Evolutionary conservation across 2,797 vertebrate species (phyloP).

Genomic region (Rhynchonycteris naso): DNA sequence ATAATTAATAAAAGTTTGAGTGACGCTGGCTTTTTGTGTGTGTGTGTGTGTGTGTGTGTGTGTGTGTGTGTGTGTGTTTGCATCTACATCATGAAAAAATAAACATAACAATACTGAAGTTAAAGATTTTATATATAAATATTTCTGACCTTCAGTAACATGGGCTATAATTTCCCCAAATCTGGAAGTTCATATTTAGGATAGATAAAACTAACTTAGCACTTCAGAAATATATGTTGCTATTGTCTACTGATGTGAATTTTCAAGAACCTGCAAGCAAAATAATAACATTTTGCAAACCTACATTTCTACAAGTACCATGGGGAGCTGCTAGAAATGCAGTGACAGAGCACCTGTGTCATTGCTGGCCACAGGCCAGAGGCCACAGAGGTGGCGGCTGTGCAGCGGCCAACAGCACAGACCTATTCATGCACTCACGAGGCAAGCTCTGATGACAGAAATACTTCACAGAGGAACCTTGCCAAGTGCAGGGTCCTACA

Average conservation of each 20-base stretch:
- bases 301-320: conserved; percentile 5
- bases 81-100: neutral
- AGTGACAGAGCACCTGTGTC: neutral
- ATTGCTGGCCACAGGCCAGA: neutral
- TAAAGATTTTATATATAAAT: conserved; percentile 37
- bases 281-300: conserved; percentile 29
- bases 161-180: neutral
- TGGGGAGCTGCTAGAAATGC: neutral
- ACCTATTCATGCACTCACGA: neutral
- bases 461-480: neutral
- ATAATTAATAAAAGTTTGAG: neutral
- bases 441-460: neutral
- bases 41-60: conserved; percentile 1
- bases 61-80: neutral
- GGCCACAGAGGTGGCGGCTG: neutral
- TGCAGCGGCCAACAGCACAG: neutral
- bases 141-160: neutral
- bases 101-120: neutral
- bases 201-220: conserved; percentile 7
- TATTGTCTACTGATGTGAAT: neutral
- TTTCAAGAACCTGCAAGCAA: conserved; percentile 22
- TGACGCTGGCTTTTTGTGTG: neutral
- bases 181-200: conserved; percentile 19
- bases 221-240: neutral
- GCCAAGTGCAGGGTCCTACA: neutral